phyloP scores from a whole-genome alignment of 2,888 invertebrate genomes.

The Apamea crenata region DNA sequence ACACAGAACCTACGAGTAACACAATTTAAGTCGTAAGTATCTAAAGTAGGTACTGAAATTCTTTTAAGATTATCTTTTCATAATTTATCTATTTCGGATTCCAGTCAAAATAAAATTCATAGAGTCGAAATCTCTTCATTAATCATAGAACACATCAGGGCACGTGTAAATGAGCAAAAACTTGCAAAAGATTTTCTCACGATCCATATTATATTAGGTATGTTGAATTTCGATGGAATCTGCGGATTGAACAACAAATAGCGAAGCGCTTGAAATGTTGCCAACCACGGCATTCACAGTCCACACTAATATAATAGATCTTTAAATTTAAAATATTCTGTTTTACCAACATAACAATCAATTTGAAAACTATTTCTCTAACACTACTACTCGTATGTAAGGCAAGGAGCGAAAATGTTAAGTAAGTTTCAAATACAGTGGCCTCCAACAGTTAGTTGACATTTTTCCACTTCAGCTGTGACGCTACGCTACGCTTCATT shows the following conservation, averaged over 20 bases:
- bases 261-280: conserved; percentile 54
- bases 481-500: too few species aligned
- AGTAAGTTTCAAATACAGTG: neutral
- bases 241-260: conserved; percentile 39
- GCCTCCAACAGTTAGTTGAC: too few species aligned
- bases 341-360: neutral
- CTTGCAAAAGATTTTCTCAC: conserved; percentile 31
- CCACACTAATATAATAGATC: conserved; percentile 4
- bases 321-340: conserved; percentile 4
- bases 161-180: conserved; percentile 27
- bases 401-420: neutral
- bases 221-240: conserved; percentile 53
- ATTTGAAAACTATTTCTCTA: neutral
- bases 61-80: neutral
- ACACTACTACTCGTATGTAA: neutral
- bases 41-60: neutral
- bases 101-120: conserved; percentile 27
- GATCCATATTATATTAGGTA: conserved; percentile 60
- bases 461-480: too few species aligned
- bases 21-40: neutral
- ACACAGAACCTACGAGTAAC: neutral
- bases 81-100: neutral
- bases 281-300: conserved; percentile 46
- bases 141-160: conserved; percentile 4
- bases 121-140: conserved; percentile 3